Conservation (phyloP, 1,140 invertebrate species). For the Venustaconcha ellipsiformis region DNA sequence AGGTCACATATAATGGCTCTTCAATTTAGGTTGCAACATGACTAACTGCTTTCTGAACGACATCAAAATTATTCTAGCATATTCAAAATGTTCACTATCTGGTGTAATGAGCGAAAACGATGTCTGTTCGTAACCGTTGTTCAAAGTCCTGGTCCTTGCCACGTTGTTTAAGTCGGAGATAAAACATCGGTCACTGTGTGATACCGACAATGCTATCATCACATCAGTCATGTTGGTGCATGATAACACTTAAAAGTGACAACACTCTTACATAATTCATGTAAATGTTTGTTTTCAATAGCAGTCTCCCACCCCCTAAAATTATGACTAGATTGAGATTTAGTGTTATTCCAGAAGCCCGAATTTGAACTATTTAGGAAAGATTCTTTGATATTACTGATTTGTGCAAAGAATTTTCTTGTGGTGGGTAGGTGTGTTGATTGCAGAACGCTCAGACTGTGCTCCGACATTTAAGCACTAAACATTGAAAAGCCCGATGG, state of each 20-base stretch:
- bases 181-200: constrained; percentile 10
- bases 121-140: constrained; percentile 3
- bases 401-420: too few species aligned
- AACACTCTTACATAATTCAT: background rate
- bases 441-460: too few species aligned
- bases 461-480: too few species aligned
- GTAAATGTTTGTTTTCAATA: constrained; percentile 7
- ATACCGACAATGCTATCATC: constrained; percentile 12
- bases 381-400: too few species aligned
- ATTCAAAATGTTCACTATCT: constrained; percentile 22
- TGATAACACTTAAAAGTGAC: background rate
- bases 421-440: too few species aligned
- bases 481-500: too few species aligned
- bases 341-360: too few species aligned
- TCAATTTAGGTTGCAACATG: constrained; percentile 10
- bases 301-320: too few species aligned
- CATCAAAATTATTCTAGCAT: constrained; percentile 14
- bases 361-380: too few species aligned
- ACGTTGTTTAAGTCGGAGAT: background rate
- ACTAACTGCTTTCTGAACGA: constrained; percentile 6
- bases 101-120: constrained; percentile 26
- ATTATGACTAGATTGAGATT: too few species aligned
- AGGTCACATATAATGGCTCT: constrained; percentile 11
- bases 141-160: constrained; percentile 15
- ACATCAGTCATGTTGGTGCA: background rate